These are phyloP conservation scores for Nipponia nippon DNA, from an alignment of 2,113 vertebrate genomes.

Conservation along the genomic window DNA sequence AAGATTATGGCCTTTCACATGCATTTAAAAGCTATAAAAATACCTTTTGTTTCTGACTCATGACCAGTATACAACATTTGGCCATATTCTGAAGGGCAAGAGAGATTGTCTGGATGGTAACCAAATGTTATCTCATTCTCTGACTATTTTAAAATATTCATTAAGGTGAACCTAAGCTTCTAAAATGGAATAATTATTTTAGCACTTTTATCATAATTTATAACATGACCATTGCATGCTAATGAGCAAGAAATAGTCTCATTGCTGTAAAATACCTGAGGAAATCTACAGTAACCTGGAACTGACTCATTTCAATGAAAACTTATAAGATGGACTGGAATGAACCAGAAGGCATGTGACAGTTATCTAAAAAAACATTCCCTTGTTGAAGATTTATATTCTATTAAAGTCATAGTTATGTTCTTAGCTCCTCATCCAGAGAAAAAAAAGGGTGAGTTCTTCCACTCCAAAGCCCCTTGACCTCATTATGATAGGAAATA, in stretches of 20 bases:
- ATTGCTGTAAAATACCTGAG: background rate
- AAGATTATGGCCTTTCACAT: background rate
- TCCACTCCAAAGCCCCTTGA: background rate
- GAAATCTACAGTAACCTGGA: background rate
- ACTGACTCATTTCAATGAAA: background rate
- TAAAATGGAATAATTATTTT: constrained; percentile 31
- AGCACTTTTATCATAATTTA: background rate
- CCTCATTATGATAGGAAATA: background rate
- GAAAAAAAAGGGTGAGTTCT: background rate
- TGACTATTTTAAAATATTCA: constrained; percentile 35
- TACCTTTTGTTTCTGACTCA: background rate
- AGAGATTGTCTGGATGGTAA: background rate
- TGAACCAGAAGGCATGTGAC: background rate
- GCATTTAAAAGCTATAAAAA: background rate
- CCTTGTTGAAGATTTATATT: background rate
- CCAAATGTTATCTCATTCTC: constrained; percentile 38
- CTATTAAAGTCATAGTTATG: background rate
- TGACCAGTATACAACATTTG: background rate
- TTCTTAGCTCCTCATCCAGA: background rate
- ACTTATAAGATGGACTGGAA: background rate
- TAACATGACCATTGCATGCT: background rate
- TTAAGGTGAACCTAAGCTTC: background rate
- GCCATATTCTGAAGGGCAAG: background rate
- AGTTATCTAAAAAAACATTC: background rate
- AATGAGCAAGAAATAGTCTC: background rate